phyloP scores from a whole-genome alignment of 1,140 invertebrate genomes.

The Lucilia sericata region DNA sequence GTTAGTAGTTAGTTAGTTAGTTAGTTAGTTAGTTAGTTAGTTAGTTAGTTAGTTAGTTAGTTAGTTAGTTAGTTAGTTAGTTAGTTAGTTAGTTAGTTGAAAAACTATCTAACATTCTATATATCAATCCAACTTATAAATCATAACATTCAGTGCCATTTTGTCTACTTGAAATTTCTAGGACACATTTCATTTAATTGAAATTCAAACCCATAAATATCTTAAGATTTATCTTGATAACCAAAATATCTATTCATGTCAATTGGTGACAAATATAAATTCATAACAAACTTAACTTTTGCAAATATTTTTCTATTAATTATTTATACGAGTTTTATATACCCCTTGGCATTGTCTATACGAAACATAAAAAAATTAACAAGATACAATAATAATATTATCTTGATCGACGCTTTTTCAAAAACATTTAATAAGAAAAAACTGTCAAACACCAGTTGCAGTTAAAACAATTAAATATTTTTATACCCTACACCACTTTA shows the following conservation, averaged over 20 bases:
- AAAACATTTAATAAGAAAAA: not conserved
- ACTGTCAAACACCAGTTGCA: slow-evolving; percentile 1
- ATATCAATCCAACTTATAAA: too few species aligned
- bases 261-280: too few species aligned
- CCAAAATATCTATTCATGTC: too few species aligned
- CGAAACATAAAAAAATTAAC: not conserved
- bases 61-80: too few species aligned
- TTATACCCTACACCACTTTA: too few species aligned
- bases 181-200: not conserved
- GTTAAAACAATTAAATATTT: slow-evolving; percentile 15
- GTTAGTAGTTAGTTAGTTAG: too few species aligned
- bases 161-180: not conserved
- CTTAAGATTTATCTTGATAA: not conserved
- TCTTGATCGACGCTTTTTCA: not conserved
- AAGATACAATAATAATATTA: not conserved
- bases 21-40: too few species aligned
- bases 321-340: not conserved
- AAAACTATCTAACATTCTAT: too few species aligned
- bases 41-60: too few species aligned
- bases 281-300: too few species aligned
- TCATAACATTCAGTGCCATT: not conserved
- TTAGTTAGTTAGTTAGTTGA: too few species aligned
- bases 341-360: not conserved
- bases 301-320: not conserved
- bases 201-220: not conserved